These are phyloP conservation scores for Hirtodrosophila confusa DNA, from an alignment of 2,888 invertebrate species.

Conservation along the genomic window DNA sequence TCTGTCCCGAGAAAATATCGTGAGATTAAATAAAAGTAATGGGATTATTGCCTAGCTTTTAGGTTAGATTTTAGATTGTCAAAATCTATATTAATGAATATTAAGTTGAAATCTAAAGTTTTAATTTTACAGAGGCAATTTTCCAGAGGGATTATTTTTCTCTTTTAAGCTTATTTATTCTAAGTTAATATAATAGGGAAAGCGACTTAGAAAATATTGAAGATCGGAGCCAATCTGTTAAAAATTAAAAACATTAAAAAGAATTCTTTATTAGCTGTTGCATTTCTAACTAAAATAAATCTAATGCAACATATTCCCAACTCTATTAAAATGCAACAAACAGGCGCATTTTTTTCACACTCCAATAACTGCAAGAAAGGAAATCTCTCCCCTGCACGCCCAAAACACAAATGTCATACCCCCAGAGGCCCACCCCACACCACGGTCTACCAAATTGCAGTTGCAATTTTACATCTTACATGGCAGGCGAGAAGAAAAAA, in stretches of 20 bases:
- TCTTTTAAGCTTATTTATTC: too few relatives aligned
- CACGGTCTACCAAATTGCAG: conserved; percentile 15
- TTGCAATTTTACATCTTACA: conserved; percentile 24
- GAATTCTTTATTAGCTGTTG: not conserved
- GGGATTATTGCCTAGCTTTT: too few relatives aligned
- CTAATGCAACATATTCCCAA: conserved; percentile 14
- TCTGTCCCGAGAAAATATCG: too few relatives aligned
- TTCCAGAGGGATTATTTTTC: too few relatives aligned
- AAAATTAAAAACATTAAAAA: not conserved
- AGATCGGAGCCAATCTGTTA: not conserved
- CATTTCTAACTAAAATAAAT: conserved; percentile 6
- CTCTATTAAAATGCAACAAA: conserved; percentile 22
- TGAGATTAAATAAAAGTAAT: too few relatives aligned
- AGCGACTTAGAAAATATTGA: not conserved
- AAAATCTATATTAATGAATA: too few relatives aligned
- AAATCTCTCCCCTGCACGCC: conserved; percentile 14
- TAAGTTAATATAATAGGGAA: conserved; percentile 3
- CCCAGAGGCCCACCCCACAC: not conserved
- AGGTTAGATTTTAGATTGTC: too few relatives aligned
- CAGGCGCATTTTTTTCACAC: conserved; percentile 2
- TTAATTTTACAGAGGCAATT: too few relatives aligned
- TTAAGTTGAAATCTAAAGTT: too few relatives aligned
- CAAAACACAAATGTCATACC: too few relatives aligned
- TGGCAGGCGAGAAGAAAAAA: not conserved
- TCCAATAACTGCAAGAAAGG: conserved; percentile 6